Percentiles rank a stretch among this genome's conserved stretches.
phyloP scores from a whole-genome alignment of 1,140 invertebrate genomes.

The Vollenhovia emeryi region DNA sequence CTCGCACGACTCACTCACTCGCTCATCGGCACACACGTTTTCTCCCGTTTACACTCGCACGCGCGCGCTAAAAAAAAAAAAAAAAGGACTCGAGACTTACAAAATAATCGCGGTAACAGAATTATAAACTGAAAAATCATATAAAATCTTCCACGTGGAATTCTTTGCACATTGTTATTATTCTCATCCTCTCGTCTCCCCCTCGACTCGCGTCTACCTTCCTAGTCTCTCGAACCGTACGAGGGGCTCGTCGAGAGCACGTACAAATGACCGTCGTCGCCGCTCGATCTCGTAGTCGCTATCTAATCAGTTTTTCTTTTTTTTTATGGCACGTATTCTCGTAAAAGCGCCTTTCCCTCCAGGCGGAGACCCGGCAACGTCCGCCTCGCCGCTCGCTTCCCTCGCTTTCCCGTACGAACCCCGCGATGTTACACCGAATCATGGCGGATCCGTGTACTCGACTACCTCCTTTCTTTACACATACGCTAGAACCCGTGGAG shows the following conservation, averaged over 20 bases:
- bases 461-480: slow-evolving; percentile 35
- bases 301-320: slow-evolving; percentile 72
- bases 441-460: slow-evolving; percentile 21
- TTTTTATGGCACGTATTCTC: slow-evolving; percentile 75
- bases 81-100: slow-evolving; percentile 64
- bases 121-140: slow-evolving; percentile 66
- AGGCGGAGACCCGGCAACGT: slow-evolving; percentile 47
- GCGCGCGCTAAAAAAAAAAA: slow-evolving; percentile 45
- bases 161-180: slow-evolving; percentile 72
- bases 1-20: slow-evolving; percentile 23
- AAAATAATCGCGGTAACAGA: slow-evolving; percentile 72
- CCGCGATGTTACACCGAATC: slow-evolving; percentile 35
- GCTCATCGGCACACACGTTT: slow-evolving; percentile 1
- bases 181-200: slow-evolving; percentile 7
- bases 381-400: not conserved
- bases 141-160: slow-evolving; percentile 73
- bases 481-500: slow-evolving; percentile 46
- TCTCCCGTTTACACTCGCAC: slow-evolving; percentile 14
- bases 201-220: slow-evolving; percentile 51
- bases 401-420: slow-evolving; percentile 22
- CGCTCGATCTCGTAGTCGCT: slow-evolving; percentile 70
- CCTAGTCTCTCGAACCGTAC: slow-evolving; percentile 62
- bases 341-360: slow-evolving; percentile 62
- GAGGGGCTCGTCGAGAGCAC: slow-evolving; percentile 71
- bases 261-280: slow-evolving; percentile 69